Base-by-base conservation (phyloP, 2,888 invertebrate genomes). In the Dromius quadrimaculatus region DNA sequence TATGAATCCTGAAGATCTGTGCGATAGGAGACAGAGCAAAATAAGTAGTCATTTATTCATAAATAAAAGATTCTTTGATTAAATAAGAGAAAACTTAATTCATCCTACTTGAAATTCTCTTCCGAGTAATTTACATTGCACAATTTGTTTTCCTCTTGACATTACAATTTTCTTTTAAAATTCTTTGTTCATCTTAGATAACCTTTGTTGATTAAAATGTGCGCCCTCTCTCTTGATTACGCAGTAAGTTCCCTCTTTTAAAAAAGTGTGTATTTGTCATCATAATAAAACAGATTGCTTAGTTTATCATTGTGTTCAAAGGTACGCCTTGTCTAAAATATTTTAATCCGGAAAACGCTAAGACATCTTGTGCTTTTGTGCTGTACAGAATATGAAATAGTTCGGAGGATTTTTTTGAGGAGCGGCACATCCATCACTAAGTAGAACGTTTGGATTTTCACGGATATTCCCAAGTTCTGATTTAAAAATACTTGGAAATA, bases 251-350 rank as follows among this genome's bases (percentile, higher is more conserved):
- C 50, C 23, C 28, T 11, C 32, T 22, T 32, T 28, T 20, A 34
- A 22, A 47, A 64, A 64, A 61, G 5, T 61, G 19, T 62, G 70
- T 70, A 61, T 70, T 70, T 70, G 70, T 70, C 70, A 70, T 62
- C 47, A 34, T 70, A 69, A 70, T 70, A 70, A 70, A 70, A 70
- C 70, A 70, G 61, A 70, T 70, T 70, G 62, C 62, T 50, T 34
- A 62, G 45, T 70, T 70, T 70, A 62, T 70, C 61, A 70, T 70
- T 23, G 38, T 47, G 38, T 50, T 70, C 50, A 62, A 62, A 62
- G 19, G 70, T 61, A 22, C 57, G 57, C 43, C 11, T 32, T 23
- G 36, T 23, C 38, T 57, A 61, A 70, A 70, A 70, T 70, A 70
- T 70, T 70, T 62, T 70, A 70, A 70, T 70, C 62, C 62, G 62